phyloP scores from a whole-genome alignment of 1,140 invertebrate species.

The Colletes latitarsis region DNA sequence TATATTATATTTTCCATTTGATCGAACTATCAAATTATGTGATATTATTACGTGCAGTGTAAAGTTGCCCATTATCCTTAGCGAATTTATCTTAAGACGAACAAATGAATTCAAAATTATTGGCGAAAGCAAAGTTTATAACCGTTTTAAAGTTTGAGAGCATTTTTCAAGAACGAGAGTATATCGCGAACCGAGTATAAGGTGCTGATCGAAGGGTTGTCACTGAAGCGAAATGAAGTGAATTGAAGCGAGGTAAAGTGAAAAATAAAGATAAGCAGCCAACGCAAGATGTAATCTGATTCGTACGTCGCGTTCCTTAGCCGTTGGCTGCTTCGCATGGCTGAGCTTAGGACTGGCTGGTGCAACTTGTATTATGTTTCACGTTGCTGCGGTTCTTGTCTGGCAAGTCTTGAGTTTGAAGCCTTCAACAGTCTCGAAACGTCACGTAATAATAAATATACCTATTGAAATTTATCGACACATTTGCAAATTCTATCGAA shows the following conservation, averaged over 20 bases:
- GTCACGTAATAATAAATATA: constrained; percentile 58
- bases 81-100: neutral
- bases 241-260: constrained; percentile 69
- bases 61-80: neutral
- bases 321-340: constrained; percentile 76
- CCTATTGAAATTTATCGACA: constrained; percentile 16
- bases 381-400: constrained; percentile 79
- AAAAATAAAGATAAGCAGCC: constrained; percentile 78
- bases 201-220: constrained; percentile 60
- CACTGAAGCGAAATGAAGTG: constrained; percentile 74
- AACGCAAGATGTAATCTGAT: constrained; percentile 80
- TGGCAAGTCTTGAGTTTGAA: constrained; percentile 58
- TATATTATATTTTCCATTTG: neutral
- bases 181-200: constrained; percentile 51
- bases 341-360: constrained; percentile 78
- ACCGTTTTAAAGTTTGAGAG: constrained; percentile 6
- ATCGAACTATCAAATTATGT: no score
- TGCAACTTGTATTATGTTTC: constrained; percentile 81
- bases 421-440: constrained; percentile 60
- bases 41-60: neutral
- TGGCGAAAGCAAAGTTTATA: neutral
- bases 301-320: constrained; percentile 78
- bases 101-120: neutral
- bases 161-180: constrained; percentile 6
- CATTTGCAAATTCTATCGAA: neutral